Evolutionary conservation across 1,140 invertebrate species (phyloP).

Genomic region (Aphaenogaster ashmeadi): DNA sequence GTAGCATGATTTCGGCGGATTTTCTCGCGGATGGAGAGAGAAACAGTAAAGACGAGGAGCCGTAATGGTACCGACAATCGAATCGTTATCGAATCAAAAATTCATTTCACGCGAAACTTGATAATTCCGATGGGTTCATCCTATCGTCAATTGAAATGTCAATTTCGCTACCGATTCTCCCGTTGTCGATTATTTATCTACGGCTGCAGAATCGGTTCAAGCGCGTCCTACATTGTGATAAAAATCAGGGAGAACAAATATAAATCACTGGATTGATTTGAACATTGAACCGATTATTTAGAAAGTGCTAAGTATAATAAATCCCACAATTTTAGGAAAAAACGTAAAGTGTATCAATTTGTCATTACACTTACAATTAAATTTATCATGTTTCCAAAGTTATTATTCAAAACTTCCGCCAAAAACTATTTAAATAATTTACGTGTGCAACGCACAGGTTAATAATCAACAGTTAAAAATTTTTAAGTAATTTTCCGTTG

Average conservation of each 20-base stretch:
- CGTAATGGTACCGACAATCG: conserved; percentile 60
- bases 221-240: no score
- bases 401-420: not conserved
- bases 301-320: not conserved
- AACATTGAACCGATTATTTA: not conserved
- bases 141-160: conserved; percentile 37
- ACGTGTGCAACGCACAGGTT: not conserved
- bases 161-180: conserved; percentile 8
- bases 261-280: not conserved
- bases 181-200: conserved; percentile 8
- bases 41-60: conserved; percentile 37
- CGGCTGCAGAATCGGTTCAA: not conserved
- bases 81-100: conserved; percentile 70
- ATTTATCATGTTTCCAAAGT: not conserved
- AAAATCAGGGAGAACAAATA: not conserved
- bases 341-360: not conserved
- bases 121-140: conserved; percentile 54
- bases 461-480: not conserved
- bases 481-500: not conserved
- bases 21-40: conserved; percentile 1
- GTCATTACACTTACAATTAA: not conserved
- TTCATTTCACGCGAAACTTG: conserved; percentile 57
- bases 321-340: not conserved
- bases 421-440: not conserved
- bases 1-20: conserved; percentile 53